Evolutionary conservation across 2,888 invertebrate species (phyloP).

Genomic region (Crepidodera aurea): DNA sequence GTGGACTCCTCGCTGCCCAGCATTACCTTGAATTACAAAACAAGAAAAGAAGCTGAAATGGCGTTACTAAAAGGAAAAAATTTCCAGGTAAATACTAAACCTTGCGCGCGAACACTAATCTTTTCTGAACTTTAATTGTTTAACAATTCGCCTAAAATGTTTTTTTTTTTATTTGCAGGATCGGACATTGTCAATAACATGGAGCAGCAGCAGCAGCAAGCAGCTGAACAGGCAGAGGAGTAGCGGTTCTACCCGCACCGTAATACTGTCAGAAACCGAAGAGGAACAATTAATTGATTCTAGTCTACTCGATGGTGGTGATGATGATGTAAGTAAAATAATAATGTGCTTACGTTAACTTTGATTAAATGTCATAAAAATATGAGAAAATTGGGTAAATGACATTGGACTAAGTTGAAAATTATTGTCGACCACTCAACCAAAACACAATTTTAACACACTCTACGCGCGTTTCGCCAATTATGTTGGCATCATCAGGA

Average conservation of each 20-base stretch:
- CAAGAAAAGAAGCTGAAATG: conserved; percentile 80
- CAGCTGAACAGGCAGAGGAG: conserved; percentile 54
- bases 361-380: too few species aligned
- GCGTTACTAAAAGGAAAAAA: conserved; percentile 79
- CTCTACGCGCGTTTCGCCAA: too few species aligned
- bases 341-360: not conserved
- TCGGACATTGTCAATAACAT: conserved; percentile 60
- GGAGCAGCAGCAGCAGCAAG: conserved; percentile 56
- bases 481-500: too few species aligned
- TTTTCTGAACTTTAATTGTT: not conserved
- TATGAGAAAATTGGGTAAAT: too few species aligned
- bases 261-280: conserved; percentile 59
- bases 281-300: conserved; percentile 61
- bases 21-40: conserved; percentile 77
- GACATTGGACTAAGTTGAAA: too few species aligned
- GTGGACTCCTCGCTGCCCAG: conserved; percentile 77
- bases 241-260: conserved; percentile 50
- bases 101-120: not conserved
- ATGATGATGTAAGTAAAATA: conserved; percentile 57
- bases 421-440: too few species aligned
- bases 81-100: conserved; percentile 71
- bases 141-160: not conserved
- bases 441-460: too few species aligned
- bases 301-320: conserved; percentile 57
- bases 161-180: conserved; percentile 49